These are phyloP conservation scores for Ochotona princeps DNA, from an alignment of 2,113 vertebrate species.

Conservation along the genomic window DNA sequence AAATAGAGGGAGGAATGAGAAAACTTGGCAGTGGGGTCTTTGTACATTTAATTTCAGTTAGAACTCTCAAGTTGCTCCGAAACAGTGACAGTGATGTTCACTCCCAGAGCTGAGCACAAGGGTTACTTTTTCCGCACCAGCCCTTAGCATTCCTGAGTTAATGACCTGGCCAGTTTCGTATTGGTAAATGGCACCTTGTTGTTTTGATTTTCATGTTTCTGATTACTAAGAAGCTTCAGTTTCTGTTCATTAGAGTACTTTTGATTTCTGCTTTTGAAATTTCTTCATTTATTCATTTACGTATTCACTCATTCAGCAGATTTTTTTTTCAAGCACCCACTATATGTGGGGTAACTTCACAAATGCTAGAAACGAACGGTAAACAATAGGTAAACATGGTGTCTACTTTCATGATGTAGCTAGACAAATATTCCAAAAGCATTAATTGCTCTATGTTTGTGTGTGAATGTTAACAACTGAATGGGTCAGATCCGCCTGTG, in stretches of 20 bases:
- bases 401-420: not conserved
- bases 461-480: not conserved
- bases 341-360: not conserved
- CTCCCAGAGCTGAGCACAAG: not conserved
- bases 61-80: not conserved
- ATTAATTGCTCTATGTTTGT: not conserved
- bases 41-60: not conserved
- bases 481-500: too few species aligned
- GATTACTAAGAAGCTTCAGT: not conserved
- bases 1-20: not conserved
- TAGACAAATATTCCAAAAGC: not conserved
- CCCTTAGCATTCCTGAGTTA: not conserved
- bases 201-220: conserved; percentile 5
- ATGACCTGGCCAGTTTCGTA: not conserved
- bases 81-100: not conserved
- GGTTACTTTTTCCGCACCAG: not conserved
- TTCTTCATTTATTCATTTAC: not conserved
- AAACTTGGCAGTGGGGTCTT: not conserved
- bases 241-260: not conserved
- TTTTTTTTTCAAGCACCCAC: not conserved
- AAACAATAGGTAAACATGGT: not conserved
- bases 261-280: not conserved
- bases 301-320: not conserved
- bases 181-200: not conserved
- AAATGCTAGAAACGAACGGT: not conserved